A percentile compares a stretch with the other conserved stretches of the same genome.
Conservation (phyloP, 2,797 vertebrate species). For the Ctenochaetus hawaiiensis region DNA sequence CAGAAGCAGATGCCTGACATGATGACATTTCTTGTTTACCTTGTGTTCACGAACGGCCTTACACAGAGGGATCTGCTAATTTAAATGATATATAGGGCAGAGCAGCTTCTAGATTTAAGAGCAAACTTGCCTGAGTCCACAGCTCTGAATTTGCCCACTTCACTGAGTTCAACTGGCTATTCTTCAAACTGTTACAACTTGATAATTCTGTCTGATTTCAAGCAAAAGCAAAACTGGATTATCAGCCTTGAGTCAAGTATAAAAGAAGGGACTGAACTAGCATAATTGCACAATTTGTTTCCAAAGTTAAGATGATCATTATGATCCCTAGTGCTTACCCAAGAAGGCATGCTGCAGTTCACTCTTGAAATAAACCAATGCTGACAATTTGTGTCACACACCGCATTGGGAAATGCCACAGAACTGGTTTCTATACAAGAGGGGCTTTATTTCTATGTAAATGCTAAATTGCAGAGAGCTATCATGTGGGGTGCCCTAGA, state of each 20-base stretch:
- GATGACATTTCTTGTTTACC: constrained; percentile 43
- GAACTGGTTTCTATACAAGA: constrained; percentile 66
- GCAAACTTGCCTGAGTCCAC: neutral
- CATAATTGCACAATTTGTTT: constrained; percentile 15
- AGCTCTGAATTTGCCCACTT: no score
- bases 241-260: constrained; percentile 11
- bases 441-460: constrained; percentile 64
- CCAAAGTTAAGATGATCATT: constrained; percentile 26
- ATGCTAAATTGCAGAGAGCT: constrained; percentile 54
- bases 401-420: constrained; percentile 56
- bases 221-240: neutral
- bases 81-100: constrained; percentile 17
- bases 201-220: no score
- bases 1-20: constrained; percentile 52
- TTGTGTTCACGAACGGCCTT: constrained; percentile 23
- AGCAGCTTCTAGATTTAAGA: constrained; percentile 16
- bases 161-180: no score
- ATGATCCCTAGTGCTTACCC: constrained; percentile 6
- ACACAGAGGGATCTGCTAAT: constrained; percentile 10
- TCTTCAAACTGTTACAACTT: no score
- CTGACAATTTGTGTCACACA: constrained; percentile 53
- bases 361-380: constrained; percentile 48
- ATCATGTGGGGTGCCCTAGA: constrained; percentile 51
- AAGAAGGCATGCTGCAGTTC: constrained; percentile 24
- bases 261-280: constrained; percentile 17